Conservation (phyloP, 2,113 vertebrate species). For the Nycticorax nycticorax region DNA sequence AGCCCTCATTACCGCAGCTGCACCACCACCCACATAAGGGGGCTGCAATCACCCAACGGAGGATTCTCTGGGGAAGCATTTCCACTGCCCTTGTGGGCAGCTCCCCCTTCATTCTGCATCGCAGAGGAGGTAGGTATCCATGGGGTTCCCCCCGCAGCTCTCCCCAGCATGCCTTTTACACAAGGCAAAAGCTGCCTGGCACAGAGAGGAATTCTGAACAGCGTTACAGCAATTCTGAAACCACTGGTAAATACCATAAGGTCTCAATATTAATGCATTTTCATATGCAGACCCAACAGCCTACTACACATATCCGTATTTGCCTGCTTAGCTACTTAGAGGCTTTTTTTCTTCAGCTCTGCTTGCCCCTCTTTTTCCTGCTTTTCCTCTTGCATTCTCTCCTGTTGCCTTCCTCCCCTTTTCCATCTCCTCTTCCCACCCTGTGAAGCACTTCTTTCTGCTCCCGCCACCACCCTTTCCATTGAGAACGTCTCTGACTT, state of each 20-base stretch:
- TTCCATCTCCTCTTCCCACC: not conserved
- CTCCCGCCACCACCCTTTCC: not conserved
- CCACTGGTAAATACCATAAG: not conserved
- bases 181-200: not conserved
- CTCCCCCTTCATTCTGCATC: not conserved
- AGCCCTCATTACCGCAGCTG: not conserved
- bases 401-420: not conserved
- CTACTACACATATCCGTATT: not conserved
- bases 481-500: not conserved
- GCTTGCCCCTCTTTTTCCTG: not conserved
- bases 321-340: not conserved
- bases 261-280: not conserved
- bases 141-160: not conserved
- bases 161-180: not conserved
- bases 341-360: not conserved
- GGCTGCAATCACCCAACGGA: not conserved
- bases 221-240: not conserved
- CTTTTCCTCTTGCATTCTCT: not conserved
- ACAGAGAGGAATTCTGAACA: not conserved
- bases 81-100: not conserved
- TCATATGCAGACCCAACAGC: not conserved
- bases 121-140: rapidly evolving
- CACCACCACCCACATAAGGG: too few species aligned
- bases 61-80: not conserved
- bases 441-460: not conserved